Conservation (phyloP, 2,113 vertebrate genomes). For the Balaenoptera acutorostrata region DNA sequence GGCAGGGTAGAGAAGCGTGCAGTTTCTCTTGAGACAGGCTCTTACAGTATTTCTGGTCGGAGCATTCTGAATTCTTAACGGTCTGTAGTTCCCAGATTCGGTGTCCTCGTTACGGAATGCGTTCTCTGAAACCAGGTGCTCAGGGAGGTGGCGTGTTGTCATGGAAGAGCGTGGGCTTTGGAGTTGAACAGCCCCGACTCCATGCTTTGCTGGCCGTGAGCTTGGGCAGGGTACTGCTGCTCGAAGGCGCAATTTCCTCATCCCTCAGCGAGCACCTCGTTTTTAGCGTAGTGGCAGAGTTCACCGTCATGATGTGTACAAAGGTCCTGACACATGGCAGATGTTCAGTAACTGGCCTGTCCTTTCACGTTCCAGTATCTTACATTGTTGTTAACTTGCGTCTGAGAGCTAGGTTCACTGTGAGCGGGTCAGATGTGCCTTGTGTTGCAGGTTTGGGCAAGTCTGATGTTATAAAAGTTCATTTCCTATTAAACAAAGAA, state of each 20-base stretch:
- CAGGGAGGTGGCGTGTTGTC: background rate
- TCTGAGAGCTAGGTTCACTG: background rate
- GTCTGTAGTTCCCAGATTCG: background rate
- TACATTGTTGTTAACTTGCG: too few species aligned
- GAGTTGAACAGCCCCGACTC: background rate
- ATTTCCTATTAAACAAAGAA: background rate
- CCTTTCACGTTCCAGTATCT: background rate
- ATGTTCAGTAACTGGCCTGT: background rate
- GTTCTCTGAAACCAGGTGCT: background rate
- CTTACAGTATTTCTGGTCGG: background rate
- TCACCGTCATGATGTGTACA: fast-evolving
- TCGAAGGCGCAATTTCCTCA: background rate
- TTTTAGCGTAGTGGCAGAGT: background rate
- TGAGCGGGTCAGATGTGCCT: too few species aligned
- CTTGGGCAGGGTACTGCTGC: background rate
- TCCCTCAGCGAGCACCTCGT: background rate
- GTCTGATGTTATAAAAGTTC: background rate
- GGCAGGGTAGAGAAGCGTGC: background rate
- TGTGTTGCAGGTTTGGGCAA: background rate
- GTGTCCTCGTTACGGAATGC: background rate
- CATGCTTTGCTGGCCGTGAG: background rate
- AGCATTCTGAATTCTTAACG: background rate
- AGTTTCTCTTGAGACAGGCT: background rate
- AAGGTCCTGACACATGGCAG: background rate
- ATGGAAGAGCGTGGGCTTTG: background rate